Percentiles rank a stretch among this genome's conserved stretches.
Evolutionary conservation across 2,797 vertebrate species (phyloP).

Genomic region (Crocodylus rhombifer): DNA sequence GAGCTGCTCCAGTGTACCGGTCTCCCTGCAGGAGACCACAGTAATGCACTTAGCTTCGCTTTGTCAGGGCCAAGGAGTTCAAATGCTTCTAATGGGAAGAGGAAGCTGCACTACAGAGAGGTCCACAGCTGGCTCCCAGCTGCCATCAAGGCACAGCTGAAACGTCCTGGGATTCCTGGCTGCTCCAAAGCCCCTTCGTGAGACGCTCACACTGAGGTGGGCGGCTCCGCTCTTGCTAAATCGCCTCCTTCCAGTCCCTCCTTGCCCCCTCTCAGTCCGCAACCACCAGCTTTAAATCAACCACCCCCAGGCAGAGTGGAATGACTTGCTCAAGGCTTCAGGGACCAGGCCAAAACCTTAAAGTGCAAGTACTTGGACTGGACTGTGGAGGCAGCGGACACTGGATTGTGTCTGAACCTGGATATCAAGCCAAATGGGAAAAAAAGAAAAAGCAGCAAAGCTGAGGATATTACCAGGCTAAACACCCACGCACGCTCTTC

Average conservation of each 20-base stretch:
- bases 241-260: slow-evolving; percentile 21
- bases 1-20: neutral
- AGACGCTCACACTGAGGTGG: slow-evolving; percentile 66
- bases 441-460: slow-evolving; percentile 71
- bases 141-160: slow-evolving; percentile 45
- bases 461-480: slow-evolving; percentile 58
- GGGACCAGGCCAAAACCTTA: slow-evolving; percentile 72
- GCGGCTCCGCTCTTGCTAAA: slow-evolving; percentile 67
- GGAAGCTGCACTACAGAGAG: neutral
- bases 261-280: slow-evolving; percentile 61
- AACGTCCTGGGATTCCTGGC: slow-evolving; percentile 23
- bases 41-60: neutral
- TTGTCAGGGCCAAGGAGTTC: neutral
- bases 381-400: slow-evolving; percentile 67
- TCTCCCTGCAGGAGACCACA: neutral
- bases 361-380: slow-evolving; percentile 73
- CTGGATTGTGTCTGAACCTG: slow-evolving; percentile 58
- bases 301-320: slow-evolving; percentile 74
- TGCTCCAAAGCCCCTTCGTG: slow-evolving; percentile 43
- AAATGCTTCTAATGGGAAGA: slow-evolving; percentile 1
- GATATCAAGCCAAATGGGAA: slow-evolving; percentile 64
- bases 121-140: slow-evolving; percentile 46
- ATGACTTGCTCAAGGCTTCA: slow-evolving; percentile 75
- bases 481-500: slow-evolving; percentile 49
- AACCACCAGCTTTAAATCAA: slow-evolving; percentile 76